Percentiles rank a stretch among this genome's conserved stretches.
These are phyloP conservation scores for Hystrix cristata DNA, from an alignment of 2,113 vertebrate genomes.

Conservation along the genomic window DNA sequence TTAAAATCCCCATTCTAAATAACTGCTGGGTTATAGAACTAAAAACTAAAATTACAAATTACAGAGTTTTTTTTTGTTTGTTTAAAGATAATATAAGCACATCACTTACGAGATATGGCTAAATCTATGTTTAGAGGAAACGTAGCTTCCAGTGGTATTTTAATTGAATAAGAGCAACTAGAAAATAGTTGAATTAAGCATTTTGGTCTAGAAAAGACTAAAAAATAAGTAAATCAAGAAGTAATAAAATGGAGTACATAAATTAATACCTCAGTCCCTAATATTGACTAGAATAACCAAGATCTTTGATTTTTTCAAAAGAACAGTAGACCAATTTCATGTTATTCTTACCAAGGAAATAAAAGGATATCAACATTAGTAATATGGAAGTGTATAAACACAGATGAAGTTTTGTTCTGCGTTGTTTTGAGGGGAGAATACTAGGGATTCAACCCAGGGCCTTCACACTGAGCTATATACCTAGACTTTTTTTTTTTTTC, in stretches of 20 bases:
- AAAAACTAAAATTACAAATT: background rate
- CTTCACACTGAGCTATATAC: background rate
- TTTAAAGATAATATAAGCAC: background rate
- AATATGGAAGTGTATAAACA: background rate
- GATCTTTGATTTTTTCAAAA: background rate
- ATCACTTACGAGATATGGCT: background rate
- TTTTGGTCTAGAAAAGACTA: background rate
- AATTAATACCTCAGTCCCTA: background rate
- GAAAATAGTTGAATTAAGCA: slow-evolving; percentile 22
- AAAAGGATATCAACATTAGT: background rate
- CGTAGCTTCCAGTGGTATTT: background rate
- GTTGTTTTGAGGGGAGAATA: background rate
- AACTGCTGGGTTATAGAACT: background rate
- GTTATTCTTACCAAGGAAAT: background rate
- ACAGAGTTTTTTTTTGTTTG: background rate
- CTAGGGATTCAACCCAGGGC: background rate
- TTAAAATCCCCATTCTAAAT: background rate
- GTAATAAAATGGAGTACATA: background rate
- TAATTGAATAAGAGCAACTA: background rate
- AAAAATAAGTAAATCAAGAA: background rate
- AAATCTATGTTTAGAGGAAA: slow-evolving; percentile 19
- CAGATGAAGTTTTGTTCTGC: background rate
- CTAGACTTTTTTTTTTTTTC: background rate
- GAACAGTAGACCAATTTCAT: background rate
- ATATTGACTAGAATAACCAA: background rate